A percentile compares a stretch with the other conserved stretches of the same genome.
These are phyloP conservation scores for Micrasema minimum DNA, from an alignment of 1,140 invertebrate species.

Conservation along the genomic window DNA sequence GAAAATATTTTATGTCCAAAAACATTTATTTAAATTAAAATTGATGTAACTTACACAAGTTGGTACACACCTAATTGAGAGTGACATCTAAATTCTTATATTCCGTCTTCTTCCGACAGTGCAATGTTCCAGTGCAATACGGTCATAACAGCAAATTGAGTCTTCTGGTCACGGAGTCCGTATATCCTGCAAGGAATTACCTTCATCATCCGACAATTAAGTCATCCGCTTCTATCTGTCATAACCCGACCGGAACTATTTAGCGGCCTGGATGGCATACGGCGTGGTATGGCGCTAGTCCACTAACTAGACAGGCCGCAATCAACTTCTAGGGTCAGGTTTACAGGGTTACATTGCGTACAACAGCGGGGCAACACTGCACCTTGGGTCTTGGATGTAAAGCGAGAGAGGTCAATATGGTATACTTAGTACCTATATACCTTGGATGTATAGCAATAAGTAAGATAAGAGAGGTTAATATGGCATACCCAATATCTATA, in stretches of 20 bases:
- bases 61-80: too few species aligned
- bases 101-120: too few species aligned
- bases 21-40: too few species aligned
- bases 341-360: neutral
- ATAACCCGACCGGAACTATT: conserved; percentile 1
- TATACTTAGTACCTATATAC: neutral
- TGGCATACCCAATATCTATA: too few species aligned
- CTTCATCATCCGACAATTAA: conserved; percentile 12
- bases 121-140: too few species aligned
- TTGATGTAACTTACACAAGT: too few species aligned
- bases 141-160: conserved; percentile 14
- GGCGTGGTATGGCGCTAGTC: neutral
- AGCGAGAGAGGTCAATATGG: neutral
- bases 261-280: neutral
- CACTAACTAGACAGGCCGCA: neutral
- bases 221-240: neutral
- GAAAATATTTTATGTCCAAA: too few species aligned
- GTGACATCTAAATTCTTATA: too few species aligned
- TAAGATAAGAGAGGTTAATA: neutral
- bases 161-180: conserved; percentile 4
- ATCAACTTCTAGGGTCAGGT: neutral
- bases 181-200: conserved; percentile 6
- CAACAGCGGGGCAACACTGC: neutral
- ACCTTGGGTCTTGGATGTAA: neutral
- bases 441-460: neutral